Evolutionary conservation across 2,797 vertebrate species (phyloP), one percentile per base, ranked within the genome.

Genomic region (Distichodus sexfasciatus): DNA sequence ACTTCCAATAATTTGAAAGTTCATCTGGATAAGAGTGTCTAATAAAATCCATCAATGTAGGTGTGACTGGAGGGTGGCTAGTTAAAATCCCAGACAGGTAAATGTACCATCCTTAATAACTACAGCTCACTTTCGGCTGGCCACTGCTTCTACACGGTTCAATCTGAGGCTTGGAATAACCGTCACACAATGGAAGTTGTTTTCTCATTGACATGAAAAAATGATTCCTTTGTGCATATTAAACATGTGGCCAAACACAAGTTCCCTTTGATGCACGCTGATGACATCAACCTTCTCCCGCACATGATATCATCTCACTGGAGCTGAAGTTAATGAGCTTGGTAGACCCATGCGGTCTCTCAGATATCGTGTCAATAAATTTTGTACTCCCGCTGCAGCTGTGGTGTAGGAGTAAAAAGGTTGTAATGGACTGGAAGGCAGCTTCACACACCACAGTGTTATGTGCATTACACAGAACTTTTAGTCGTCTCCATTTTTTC

Each of bases 261-360:
- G n/a, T 55, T 57, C 38, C 4, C 38, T 43, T 41, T 43, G 24
- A 59, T 59, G 8, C 38, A 28, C 6, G 14, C 10, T 21, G 17
- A 31, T 71, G 33, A 58, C 9, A 31, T 40, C 33, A 63, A 21
- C 6, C n/a, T 3, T 51, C 9, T 21, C 21, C 33, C 38, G 15
- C 15, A n/a, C 40, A 48, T 71, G 69, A 71, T 19, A 17, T 64
- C 60, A 48, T 64, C 41, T 38, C 23, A 57, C 29, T 61, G 33
- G n/a, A 47, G 63, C 33, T 47, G 10, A 35, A 17, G 26, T 46
- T 38, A 57, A 71, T 46, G 26, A 40, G 60, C 31, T 38, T 64
- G 23, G 21, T 63, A 44, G 35, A 62, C 58, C 14, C 23, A 36
- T 55, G 15, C 6, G 23, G 31, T 64, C 21, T 15, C 43, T 57